Conservation (phyloP, 1,140 invertebrate genomes). For the Yoshiicerus persimilis region DNA sequence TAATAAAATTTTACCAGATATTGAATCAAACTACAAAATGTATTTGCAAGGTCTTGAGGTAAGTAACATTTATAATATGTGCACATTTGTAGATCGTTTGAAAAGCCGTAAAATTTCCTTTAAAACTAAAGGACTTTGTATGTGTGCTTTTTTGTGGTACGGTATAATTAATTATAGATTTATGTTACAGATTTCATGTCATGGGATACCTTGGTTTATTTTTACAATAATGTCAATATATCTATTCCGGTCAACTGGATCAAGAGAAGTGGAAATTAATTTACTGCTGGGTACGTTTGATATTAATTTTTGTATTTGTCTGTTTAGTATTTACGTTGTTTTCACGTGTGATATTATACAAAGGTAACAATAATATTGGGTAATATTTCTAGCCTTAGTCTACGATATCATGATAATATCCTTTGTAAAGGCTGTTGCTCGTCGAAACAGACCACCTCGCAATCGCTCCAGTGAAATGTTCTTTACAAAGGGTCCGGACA, state of each 20-base stretch:
- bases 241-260: constrained; percentile 63
- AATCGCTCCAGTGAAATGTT: constrained; percentile 62
- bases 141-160: background rate
- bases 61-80: constrained; percentile 47
- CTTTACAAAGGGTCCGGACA: constrained; percentile 70
- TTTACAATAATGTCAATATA: constrained; percentile 73
- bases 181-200: constrained; percentile 68
- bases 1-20: constrained; percentile 58
- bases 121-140: too few species aligned
- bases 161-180: background rate
- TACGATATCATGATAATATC: constrained; percentile 83
- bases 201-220: constrained; percentile 83
- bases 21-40: constrained; percentile 33
- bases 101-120: background rate
- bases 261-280: constrained; percentile 80
- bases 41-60: constrained; percentile 68
- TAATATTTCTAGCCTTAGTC: constrained; percentile 72
- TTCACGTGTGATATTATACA: background rate
- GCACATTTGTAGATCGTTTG: background rate
- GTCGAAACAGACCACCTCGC: constrained; percentile 70
- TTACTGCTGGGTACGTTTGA: constrained; percentile 71
- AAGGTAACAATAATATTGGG: constrained; percentile 38
- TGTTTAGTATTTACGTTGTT: too few species aligned
- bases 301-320: background rate
- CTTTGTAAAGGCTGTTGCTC: constrained; percentile 74